phyloP scores from a whole-genome alignment of 2,797 vertebrate genomes.

The Hippoglossus hippoglossus region DNA sequence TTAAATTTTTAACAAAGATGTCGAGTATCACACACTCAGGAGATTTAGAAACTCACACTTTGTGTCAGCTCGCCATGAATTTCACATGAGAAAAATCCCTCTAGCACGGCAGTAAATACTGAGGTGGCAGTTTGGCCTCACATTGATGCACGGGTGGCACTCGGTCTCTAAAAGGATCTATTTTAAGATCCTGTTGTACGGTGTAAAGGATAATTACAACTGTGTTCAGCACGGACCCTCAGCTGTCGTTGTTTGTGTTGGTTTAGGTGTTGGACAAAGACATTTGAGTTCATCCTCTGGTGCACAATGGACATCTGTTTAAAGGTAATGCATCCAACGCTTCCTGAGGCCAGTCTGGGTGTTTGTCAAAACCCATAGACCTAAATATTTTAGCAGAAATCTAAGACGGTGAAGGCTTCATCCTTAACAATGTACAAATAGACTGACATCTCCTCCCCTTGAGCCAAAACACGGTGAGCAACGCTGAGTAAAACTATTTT shows the following conservation, averaged over 20 bases:
- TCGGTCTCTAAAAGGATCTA: slow-evolving; percentile 15
- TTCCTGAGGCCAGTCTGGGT: not conserved
- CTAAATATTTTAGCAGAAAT: not conserved
- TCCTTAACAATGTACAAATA: too few relatives aligned
- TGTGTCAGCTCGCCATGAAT: slow-evolving; percentile 31
- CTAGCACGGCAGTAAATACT: slow-evolving; percentile 26
- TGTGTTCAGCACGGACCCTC: not conserved
- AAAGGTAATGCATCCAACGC: not conserved
- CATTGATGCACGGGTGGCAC: not conserved
- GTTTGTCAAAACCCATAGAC: not conserved
- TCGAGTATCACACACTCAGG: slow-evolving; percentile 19
- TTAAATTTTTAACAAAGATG: slow-evolving; percentile 16
- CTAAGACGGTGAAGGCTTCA: not conserved
- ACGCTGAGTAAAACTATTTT: too few relatives aligned
- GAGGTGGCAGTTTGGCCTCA: slow-evolving; percentile 25
- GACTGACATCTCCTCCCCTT: too few relatives aligned
- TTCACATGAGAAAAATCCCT: slow-evolving; percentile 34
- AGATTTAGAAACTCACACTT: slow-evolving; percentile 26
- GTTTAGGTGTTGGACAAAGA: not conserved
- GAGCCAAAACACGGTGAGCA: too few relatives aligned
- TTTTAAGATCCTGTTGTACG: slow-evolving; percentile 7
- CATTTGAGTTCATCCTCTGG: not conserved
- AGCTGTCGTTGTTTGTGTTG: not conserved
- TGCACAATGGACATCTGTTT: not conserved
- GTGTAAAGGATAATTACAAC: not conserved